Percentiles rank a stretch among this genome's conserved stretches.
phyloP scores from a whole-genome alignment of 2,888 invertebrate species.

The Omphaloscelis lunosa region DNA sequence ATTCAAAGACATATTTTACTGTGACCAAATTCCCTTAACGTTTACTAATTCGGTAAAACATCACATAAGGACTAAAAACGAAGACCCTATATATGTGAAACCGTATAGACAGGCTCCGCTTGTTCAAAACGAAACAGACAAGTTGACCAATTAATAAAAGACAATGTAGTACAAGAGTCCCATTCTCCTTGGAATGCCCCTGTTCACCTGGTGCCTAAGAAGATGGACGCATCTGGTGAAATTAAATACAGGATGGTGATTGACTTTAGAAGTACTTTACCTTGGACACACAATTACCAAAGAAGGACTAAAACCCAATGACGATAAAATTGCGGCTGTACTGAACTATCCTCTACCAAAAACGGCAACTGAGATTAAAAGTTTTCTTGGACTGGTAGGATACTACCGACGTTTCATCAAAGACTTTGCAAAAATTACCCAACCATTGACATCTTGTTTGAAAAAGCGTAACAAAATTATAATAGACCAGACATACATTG shows the following conservation, averaged over 20 bases:
- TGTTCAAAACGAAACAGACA: not conserved
- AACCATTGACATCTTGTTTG: not conserved
- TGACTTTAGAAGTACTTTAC: not conserved
- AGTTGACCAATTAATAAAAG: not conserved
- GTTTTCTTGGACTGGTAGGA: not conserved
- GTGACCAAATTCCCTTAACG: too few relatives aligned
- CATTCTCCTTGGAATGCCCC: not conserved
- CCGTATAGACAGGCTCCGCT: not conserved
- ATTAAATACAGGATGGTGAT: slow-evolving; percentile 1
- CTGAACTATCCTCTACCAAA: not conserved
- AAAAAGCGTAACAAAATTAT: slow-evolving; percentile 1
- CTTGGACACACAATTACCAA: too few relatives aligned
- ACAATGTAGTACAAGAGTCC: not conserved
- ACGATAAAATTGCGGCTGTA: not conserved
- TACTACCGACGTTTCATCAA: not conserved
- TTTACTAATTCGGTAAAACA: too few relatives aligned
- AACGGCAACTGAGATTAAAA: not conserved
- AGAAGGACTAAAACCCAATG: not conserved
- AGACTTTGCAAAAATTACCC: not conserved
- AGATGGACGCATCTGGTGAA: not conserved
- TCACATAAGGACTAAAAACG: too few relatives aligned
- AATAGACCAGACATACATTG: not conserved
- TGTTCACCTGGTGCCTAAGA: not conserved
- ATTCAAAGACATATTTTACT: too few relatives aligned
- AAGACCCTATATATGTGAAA: not conserved